These are phyloP conservation scores for Chelonoidis abingdonii DNA, from an alignment of 2,113 vertebrate species.

Conservation along the genomic window DNA sequence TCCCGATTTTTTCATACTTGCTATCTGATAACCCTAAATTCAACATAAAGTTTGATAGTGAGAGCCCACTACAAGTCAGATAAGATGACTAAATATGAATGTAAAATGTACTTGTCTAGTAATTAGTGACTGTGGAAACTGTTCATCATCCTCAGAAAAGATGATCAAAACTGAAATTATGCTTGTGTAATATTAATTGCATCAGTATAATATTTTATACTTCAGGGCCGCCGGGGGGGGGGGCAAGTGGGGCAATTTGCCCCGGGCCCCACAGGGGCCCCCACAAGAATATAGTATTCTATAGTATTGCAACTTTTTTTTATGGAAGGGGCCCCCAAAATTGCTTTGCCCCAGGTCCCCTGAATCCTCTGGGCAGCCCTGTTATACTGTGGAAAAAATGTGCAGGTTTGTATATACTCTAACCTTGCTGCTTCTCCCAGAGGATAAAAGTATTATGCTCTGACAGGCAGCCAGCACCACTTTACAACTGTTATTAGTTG, in stretches of 20 bases:
- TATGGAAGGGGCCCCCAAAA: no score
- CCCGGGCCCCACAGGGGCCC: no score
- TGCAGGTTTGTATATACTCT: neutral
- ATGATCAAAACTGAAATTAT: neutral
- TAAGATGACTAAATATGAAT: rapidly evolving
- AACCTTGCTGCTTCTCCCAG: constrained; percentile 32
- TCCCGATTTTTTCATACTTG: no score
- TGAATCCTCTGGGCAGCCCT: no score
- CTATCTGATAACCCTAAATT: no score
- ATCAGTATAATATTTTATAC: neutral
- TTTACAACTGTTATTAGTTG: constrained; percentile 48
- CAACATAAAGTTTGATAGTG: neutral
- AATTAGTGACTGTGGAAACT: neutral
- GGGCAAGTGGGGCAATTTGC: no score
- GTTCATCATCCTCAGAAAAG: neutral
- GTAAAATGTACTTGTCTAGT: neutral
- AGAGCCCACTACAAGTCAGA: neutral
- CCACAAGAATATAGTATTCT: no score
- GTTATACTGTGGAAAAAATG: no score
- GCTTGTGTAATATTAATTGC: constrained; percentile 20
- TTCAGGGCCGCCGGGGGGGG: no score
- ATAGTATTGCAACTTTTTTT: no score
- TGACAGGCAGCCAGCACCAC: constrained; percentile 59
- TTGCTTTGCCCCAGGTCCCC: no score
- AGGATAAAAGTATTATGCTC: constrained; percentile 38